Percentiles rank a stretch among this genome's conserved stretches.
Conservation (phyloP, 2,888 invertebrate genomes). For the Lysandra coridon region DNA sequence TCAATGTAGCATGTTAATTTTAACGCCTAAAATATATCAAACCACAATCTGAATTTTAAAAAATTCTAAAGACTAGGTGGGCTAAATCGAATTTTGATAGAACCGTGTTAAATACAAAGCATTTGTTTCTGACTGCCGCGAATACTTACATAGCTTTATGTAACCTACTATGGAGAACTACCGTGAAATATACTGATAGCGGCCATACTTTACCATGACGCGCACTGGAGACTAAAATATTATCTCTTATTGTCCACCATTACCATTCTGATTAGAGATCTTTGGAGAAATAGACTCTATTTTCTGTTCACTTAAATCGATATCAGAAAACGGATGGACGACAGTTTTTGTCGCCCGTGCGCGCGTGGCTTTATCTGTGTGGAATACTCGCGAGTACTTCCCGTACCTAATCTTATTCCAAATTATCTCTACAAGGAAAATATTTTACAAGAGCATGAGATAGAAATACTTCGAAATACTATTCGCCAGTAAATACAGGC, state of each 20-base stretch:
- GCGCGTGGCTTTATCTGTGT: neutral
- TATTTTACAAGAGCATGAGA: conserved; percentile 21
- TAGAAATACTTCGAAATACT: conserved; percentile 26
- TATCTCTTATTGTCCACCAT: neutral
- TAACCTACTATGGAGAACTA: conserved; percentile 32
- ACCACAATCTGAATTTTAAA: conserved; percentile 41
- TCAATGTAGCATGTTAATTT: conserved; percentile 74
- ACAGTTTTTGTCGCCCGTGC: neutral
- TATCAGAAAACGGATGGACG: no score
- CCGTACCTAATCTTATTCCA: neutral
- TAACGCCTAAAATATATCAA: conserved; percentile 61
- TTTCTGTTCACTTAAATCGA: no score
- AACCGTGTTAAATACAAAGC: conserved; percentile 36
- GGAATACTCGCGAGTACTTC: neutral
- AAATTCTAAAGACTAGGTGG: conserved; percentile 77
- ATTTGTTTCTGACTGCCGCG: conserved; percentile 34
- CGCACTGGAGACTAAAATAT: neutral
- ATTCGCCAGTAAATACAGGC: conserved; percentile 36
- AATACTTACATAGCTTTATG: conserved; percentile 35
- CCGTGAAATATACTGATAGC: conserved; percentile 13
- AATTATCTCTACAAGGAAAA: conserved; percentile 21
- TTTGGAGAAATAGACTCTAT: no score
- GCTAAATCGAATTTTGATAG: conserved; percentile 54
- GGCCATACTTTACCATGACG: neutral
- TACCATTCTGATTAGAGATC: no score